Evolutionary conservation across 2,888 invertebrate species (phyloP).

Genomic region (Eulithis testata): DNA sequence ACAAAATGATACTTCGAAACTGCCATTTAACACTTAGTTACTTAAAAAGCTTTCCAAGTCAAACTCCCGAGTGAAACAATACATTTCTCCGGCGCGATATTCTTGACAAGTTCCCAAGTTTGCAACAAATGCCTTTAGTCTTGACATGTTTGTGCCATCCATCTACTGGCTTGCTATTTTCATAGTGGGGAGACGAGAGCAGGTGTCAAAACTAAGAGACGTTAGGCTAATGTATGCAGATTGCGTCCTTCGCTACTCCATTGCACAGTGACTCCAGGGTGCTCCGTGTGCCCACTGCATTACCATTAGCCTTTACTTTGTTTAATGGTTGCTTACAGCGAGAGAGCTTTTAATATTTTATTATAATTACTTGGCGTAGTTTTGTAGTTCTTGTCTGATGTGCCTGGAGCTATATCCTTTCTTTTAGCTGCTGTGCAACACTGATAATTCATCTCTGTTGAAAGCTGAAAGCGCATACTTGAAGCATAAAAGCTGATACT

Average conservation of each 20-base stretch:
- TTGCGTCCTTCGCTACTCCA: slow-evolving; percentile 74
- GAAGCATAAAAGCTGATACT: background rate
- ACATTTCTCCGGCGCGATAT: slow-evolving; percentile 53
- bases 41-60: slow-evolving; percentile 56
- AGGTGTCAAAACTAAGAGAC: slow-evolving; percentile 83
- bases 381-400: slow-evolving; percentile 38
- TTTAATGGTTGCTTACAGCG: slow-evolving; percentile 57
- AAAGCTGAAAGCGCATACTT: background rate
- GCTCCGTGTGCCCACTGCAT: slow-evolving; percentile 53
- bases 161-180: slow-evolving; percentile 64
- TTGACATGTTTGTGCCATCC: slow-evolving; percentile 77
- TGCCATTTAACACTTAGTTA: slow-evolving; percentile 54
- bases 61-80: slow-evolving; percentile 52
- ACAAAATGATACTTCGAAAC: slow-evolving; percentile 49
- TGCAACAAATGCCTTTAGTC: slow-evolving; percentile 66
- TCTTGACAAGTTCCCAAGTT: slow-evolving; percentile 61
- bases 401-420: slow-evolving; percentile 19
- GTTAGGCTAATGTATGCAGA: slow-evolving; percentile 83
- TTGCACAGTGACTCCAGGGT: slow-evolving; percentile 43
- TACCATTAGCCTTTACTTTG: slow-evolving; percentile 68
- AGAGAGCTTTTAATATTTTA: slow-evolving; percentile 45
- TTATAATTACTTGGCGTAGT: slow-evolving; percentile 42
- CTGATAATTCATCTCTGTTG: slow-evolving; percentile 19
- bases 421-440: slow-evolving; percentile 29
- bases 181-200: slow-evolving; percentile 64